phyloP scores from a whole-genome alignment of 2,797 vertebrate species.

The Apogon hyalosoma region DNA sequence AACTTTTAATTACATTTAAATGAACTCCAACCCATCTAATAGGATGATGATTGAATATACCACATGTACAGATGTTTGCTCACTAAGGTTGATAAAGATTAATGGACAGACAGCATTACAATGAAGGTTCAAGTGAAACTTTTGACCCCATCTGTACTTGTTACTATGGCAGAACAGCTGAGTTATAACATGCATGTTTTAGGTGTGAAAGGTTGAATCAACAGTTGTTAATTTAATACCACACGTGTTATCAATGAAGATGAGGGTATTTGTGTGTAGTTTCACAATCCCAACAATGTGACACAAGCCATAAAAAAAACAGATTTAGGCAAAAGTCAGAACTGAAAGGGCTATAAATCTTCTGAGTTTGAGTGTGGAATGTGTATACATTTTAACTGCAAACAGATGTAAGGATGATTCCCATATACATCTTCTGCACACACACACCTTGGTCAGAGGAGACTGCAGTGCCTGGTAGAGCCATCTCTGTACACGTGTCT shows the following conservation, averaged over 20 bases:
- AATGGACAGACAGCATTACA: background rate
- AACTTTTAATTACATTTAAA: constrained; percentile 8
- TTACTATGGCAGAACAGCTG: constrained; percentile 10
- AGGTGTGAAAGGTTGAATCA: constrained; percentile 27
- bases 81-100: constrained; percentile 19
- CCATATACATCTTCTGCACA: constrained; percentile 28
- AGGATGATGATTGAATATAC: background rate
- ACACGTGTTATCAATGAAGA: constrained; percentile 28
- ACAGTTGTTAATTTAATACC: constrained; percentile 19
- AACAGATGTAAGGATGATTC: constrained; percentile 59
- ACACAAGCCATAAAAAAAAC: constrained; percentile 5
- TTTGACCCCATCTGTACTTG: constrained; percentile 4
- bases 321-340: constrained; percentile 30
- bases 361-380: constrained; percentile 17
- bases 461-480: constrained; percentile 71
- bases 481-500: constrained; percentile 41
- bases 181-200: constrained; percentile 15
- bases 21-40: background rate
- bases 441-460: constrained; percentile 48
- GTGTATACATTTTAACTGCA: constrained; percentile 45
- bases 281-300: constrained; percentile 26
- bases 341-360: constrained; percentile 34
- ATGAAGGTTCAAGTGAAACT: background rate
- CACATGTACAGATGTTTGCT: constrained; percentile 6
- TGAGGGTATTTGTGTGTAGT: constrained; percentile 32